phyloP scores from a whole-genome alignment of 2,888 invertebrate genomes.

The Malthinus seriepunctatus region DNA sequence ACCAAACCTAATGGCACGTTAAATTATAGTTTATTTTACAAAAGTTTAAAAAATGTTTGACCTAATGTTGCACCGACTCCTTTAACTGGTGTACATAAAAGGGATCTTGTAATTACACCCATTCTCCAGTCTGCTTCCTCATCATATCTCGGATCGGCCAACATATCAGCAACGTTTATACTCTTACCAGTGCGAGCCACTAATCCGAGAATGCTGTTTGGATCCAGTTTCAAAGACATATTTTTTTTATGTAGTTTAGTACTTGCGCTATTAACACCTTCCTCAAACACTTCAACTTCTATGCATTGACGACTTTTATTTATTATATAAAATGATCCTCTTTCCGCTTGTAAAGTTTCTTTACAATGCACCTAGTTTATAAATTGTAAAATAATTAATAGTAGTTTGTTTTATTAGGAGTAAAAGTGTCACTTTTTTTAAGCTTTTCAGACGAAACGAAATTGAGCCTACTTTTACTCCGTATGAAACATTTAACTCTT shows the following conservation, averaged over 20 bases:
- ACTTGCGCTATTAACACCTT: slow-evolving; percentile 53
- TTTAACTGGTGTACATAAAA: slow-evolving; percentile 60
- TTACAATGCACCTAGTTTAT: slow-evolving; percentile 60
- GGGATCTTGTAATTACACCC: slow-evolving; percentile 61
- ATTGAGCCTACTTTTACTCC: too few species aligned
- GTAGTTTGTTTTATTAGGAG: neutral
- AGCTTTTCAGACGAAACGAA: too few species aligned
- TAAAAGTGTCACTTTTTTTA: too few species aligned
- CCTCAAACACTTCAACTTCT: slow-evolving; percentile 63
- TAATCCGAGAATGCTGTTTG: slow-evolving; percentile 59
- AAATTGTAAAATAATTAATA: slow-evolving; percentile 16
- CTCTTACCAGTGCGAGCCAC: slow-evolving; percentile 58
- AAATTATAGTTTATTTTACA: neutral
- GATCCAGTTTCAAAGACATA: slow-evolving; percentile 57
- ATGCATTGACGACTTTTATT: slow-evolving; percentile 56
- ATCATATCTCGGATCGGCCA: slow-evolving; percentile 59
- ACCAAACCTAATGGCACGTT: slow-evolving; percentile 56
- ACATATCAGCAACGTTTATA: slow-evolving; percentile 61
- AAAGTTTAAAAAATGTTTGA: slow-evolving; percentile 34
- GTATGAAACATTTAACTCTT: too few species aligned
- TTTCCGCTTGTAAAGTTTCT: slow-evolving; percentile 60
- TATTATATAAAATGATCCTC: slow-evolving; percentile 62
- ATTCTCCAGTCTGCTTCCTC: slow-evolving; percentile 61
- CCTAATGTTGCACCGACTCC: slow-evolving; percentile 59
- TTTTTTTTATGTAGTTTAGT: slow-evolving; percentile 58